phyloP scores from a whole-genome alignment of 1,140 invertebrate genomes.

The Choristoneura fumiferana region DNA sequence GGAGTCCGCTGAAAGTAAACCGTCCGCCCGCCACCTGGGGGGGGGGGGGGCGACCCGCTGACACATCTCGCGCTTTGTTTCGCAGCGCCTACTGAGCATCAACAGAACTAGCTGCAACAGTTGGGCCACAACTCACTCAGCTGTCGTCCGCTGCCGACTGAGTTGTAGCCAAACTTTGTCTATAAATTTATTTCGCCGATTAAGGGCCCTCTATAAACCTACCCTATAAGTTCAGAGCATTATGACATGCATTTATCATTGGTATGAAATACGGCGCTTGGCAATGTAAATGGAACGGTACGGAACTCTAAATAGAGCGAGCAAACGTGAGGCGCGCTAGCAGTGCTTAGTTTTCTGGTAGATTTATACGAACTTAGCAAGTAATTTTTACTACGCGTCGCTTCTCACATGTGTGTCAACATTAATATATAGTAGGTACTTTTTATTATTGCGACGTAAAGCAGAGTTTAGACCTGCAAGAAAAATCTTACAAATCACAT shows the following conservation, averaged over 20 bases:
- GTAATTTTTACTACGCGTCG: background rate
- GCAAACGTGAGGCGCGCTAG: no score
- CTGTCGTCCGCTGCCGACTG: background rate
- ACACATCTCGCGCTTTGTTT: background rate
- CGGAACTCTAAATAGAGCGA: background rate
- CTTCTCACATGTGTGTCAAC: no score
- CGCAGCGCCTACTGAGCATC: background rate
- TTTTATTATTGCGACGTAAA: no score
- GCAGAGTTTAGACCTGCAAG: no score
- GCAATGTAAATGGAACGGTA: background rate
- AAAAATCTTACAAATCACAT: no score
- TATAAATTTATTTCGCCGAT: background rate
- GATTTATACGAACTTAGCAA: background rate
- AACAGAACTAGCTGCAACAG: background rate
- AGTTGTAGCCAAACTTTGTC: background rate
- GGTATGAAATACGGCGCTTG: background rate
- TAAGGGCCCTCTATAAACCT: background rate
- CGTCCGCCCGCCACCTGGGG: background rate
- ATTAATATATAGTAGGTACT: no score
- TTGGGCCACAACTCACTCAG: conserved; percentile 2
- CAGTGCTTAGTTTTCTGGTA: background rate
- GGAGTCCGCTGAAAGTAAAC: no score
- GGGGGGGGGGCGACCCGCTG: background rate
- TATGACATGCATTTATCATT: background rate
- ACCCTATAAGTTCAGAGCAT: background rate